Percentiles rank a stretch among this genome's conserved stretches.
Conservation (phyloP, 2,797 vertebrate genomes). For the Phrynocephalus guinanensis region DNA sequence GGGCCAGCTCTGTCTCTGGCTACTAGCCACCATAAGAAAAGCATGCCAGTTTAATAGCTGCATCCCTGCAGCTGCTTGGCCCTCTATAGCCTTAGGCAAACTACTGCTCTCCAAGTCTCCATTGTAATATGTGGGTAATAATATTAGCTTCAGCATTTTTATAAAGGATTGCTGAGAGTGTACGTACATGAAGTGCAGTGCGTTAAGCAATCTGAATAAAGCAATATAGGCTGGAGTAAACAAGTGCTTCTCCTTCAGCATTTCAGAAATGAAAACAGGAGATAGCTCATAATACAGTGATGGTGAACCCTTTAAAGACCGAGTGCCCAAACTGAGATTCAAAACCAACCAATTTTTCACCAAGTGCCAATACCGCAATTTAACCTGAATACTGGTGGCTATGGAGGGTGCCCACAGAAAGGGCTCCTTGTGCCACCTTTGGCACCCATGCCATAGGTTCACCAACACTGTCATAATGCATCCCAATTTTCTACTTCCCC, state of each 20-base stretch:
- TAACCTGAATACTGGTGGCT: too few species aligned
- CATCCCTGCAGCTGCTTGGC: background rate
- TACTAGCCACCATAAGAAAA: background rate
- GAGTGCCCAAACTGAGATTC: too few species aligned
- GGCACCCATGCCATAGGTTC: too few species aligned
- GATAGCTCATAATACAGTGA: background rate
- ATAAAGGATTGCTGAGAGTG: constrained; percentile 1
- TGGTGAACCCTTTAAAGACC: too few species aligned
- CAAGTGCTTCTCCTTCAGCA: background rate
- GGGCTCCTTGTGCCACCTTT: too few species aligned
- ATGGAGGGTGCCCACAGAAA: too few species aligned
- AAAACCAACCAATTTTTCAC: too few species aligned
- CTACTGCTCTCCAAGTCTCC: background rate
- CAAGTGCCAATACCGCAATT: too few species aligned
- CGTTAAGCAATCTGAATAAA: constrained; percentile 14
- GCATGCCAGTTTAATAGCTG: background rate
- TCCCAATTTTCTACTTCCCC: too few species aligned
- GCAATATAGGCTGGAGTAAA: background rate
- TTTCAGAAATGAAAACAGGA: background rate
- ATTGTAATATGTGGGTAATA: background rate
- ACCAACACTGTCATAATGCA: background rate
- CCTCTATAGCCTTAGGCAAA: background rate
- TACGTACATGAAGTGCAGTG: background rate
- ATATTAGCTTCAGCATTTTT: constrained; percentile 1
- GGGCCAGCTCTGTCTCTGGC: background rate